Percentiles rank a stretch among this genome's conserved stretches.
These are phyloP conservation scores for Bradypus variegatus DNA, from an alignment of 2,797 vertebrate species.

Conservation along the genomic window DNA sequence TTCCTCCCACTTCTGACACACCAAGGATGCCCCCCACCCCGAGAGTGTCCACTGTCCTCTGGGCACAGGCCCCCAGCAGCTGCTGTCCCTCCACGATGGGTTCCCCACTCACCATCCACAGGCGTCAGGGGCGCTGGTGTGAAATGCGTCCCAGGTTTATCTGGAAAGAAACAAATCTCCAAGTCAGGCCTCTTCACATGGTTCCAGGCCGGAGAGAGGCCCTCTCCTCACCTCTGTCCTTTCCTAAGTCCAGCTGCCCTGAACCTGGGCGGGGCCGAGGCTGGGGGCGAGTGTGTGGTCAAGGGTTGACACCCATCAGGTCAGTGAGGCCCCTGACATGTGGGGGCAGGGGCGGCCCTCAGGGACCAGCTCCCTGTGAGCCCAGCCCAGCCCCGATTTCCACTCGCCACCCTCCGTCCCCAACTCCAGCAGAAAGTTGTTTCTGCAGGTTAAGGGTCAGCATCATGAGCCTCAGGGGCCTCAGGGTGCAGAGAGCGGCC, in stretches of 20 bases:
- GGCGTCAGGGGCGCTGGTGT: constrained; percentile 64
- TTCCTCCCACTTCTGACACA: neutral
- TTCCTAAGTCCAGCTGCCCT: neutral
- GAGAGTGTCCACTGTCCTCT: neutral
- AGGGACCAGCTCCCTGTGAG: too few relatives aligned
- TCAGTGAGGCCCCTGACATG: too few relatives aligned
- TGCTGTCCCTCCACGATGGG: neutral
- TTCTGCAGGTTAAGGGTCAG: neutral
- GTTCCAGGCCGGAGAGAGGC: too few relatives aligned
- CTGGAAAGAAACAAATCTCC: constrained; percentile 63
- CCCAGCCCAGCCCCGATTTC: neutral
- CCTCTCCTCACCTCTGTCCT: too few relatives aligned
- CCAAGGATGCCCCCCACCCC: neutral
- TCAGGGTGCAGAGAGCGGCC: too few relatives aligned
- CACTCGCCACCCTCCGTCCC: neutral
- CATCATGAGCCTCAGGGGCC: neutral
- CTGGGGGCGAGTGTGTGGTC: too few relatives aligned
- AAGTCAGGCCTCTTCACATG: neutral
- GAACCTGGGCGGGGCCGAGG: too few relatives aligned
- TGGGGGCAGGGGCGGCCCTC: too few relatives aligned
- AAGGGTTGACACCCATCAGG: too few relatives aligned
- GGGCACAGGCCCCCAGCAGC: neutral
- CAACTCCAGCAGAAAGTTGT: neutral
- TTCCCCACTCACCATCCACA: constrained; percentile 74
- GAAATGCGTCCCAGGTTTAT: constrained; percentile 78